Conservation (phyloP, 2,888 invertebrate genomes). For the Brenthis daphne region DNA sequence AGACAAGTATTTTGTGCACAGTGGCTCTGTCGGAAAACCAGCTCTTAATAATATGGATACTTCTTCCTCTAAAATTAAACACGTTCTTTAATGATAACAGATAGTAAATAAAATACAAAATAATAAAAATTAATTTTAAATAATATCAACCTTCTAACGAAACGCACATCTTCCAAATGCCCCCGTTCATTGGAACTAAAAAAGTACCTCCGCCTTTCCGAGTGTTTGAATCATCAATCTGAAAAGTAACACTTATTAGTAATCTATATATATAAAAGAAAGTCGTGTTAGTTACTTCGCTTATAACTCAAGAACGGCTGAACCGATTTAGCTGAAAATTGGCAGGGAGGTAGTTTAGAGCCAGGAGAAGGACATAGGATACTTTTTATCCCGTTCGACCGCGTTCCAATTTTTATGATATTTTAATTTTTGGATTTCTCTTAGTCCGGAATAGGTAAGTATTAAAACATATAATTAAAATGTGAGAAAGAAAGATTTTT, state of each 20-base stretch:
- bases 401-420: too few relatives aligned
- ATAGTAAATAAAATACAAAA: not conserved
- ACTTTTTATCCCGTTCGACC: too few relatives aligned
- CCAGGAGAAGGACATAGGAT: too few relatives aligned
- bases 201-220: constrained; percentile 83
- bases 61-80: constrained; percentile 83
- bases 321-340: too few relatives aligned
- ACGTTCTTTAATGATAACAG: not conserved
- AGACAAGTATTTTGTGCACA: constrained; percentile 91
- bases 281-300: too few relatives aligned
- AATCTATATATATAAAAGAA: too few relatives aligned
- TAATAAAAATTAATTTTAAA: not conserved
- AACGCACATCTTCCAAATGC: constrained; percentile 94
- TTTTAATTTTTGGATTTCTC: too few relatives aligned
- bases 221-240: constrained; percentile 70
- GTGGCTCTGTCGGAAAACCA: constrained; percentile 86
- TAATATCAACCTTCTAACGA: constrained; percentile 86
- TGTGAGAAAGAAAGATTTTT: too few relatives aligned
- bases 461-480: too few relatives aligned
- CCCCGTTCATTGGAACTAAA: constrained; percentile 94
- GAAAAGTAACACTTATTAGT: constrained; percentile 36
- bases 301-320: too few relatives aligned
- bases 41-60: constrained; percentile 84
- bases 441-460: too few relatives aligned
- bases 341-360: too few relatives aligned